Base-by-base conservation (phyloP, 2,888 invertebrate species). In the Dendrolimus pini region DNA sequence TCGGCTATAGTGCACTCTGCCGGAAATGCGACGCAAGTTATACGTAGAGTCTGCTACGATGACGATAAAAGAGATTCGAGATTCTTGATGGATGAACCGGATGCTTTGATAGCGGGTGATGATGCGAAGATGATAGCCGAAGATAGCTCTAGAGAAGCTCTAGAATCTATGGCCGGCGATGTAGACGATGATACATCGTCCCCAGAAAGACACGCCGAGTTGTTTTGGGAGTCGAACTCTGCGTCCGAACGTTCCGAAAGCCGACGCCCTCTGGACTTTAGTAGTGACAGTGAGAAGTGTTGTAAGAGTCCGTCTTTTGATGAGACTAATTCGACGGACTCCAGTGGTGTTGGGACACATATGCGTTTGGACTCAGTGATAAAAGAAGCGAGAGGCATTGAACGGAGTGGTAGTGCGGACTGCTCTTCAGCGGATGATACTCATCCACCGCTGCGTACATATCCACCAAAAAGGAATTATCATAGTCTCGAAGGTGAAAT, bases 201-300 rank as follows among this genome's bases (percentile, higher is more conserved):
- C 0, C 86, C 89, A 1, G 91, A 89, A 58, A 71, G 88, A 2
- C 80, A 83, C 57, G 71, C 83, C 0, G 89, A 90, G 56, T 61
- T 89, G 30, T 91, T 88, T 64, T 91, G 91, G 91, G 91, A 91
- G 62, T 83, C 85, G 0, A 85, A 83, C 56, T 86, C 88, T 0
- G 77, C 83, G 0, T 82, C 88, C 0, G 87, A 83, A 59, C 75
- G 87, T 14, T 82, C 82, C 0, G 89, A 86, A 9, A 69, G 77
- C 53, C 65, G 84, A 7, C 65, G 87, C 8, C 82, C 80, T 0
- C 60, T 86, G 41, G 87, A 90, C 57, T 91, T 82, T 59, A 89
- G 89, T 65, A 89, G 86, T 59, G 91, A 91, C 63, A 89, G 87
- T 61, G 91, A 91, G 55, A 91, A 91, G 60, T 89, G 90, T 64